These are phyloP conservation scores for Tachysurus vachellii DNA, from an alignment of 2,113 vertebrate genomes.

Conservation along the genomic window DNA sequence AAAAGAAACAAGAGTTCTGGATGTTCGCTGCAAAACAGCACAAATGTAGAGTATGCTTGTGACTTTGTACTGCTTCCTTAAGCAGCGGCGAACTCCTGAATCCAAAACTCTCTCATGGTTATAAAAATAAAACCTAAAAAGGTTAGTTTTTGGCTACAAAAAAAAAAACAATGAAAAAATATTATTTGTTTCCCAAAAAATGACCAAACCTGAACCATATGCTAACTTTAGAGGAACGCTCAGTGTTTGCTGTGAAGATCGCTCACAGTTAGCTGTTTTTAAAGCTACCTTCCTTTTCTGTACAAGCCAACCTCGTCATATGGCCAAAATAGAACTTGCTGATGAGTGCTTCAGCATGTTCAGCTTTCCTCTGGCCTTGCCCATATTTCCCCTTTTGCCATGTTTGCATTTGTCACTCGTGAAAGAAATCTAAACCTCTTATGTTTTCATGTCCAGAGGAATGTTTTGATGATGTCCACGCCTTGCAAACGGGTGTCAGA, in stretches of 20 bases:
- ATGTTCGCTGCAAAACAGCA: background rate
- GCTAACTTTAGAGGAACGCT: too few relatives aligned
- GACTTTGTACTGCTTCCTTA: constrained; percentile 22
- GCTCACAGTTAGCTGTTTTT: constrained; percentile 41
- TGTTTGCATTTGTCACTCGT: constrained; percentile 28
- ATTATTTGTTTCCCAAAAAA: too few relatives aligned
- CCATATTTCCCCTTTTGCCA: constrained; percentile 13
- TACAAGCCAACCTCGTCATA: constrained; percentile 56
- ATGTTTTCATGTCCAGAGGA: constrained; percentile 41
- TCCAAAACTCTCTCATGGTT: too few relatives aligned
- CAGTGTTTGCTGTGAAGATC: background rate
- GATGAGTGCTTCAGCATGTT: background rate
- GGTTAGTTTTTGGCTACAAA: too few relatives aligned
- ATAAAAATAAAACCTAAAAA: too few relatives aligned
- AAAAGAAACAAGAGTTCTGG: constrained; percentile 5
- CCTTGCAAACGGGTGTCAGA: constrained; percentile 33
- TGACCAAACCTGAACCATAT: too few relatives aligned
- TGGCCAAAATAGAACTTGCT: background rate
- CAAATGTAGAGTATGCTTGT: constrained; percentile 5
- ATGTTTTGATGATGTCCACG: constrained; percentile 47
- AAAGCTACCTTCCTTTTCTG: constrained; percentile 68
- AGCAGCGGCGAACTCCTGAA: background rate
- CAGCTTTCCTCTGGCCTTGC: background rate
- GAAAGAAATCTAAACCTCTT: background rate
- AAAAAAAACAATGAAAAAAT: too few relatives aligned